Evolutionary conservation across 2,797 vertebrate genomes (phyloP).

Genomic region (Mionectes olivaceus): DNA sequence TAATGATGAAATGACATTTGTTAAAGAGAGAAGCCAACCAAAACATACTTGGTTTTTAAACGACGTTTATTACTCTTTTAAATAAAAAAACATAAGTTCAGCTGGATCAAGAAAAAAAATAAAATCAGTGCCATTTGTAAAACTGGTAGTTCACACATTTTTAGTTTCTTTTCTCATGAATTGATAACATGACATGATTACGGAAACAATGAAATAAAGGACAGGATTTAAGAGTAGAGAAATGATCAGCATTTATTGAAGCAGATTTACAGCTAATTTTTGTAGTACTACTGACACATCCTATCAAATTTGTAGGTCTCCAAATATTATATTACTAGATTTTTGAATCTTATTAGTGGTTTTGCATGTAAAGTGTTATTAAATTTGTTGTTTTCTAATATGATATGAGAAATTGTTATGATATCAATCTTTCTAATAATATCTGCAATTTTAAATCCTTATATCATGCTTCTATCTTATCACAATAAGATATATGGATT

Average conservation of each 20-base stretch:
- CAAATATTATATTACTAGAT: background rate
- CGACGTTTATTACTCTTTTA: background rate
- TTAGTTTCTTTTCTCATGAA: background rate
- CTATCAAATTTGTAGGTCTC: background rate
- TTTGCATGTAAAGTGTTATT: constrained; percentile 4
- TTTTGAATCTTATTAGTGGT: background rate
- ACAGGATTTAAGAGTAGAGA: background rate
- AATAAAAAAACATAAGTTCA: constrained; percentile 1
- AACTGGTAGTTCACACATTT: background rate
- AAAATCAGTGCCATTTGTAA: background rate
- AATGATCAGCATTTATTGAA: constrained; percentile 1
- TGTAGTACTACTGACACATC: background rate
- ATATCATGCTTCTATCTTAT: constrained; percentile 1
- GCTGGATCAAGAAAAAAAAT: background rate
- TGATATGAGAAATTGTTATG: constrained; percentile 50
- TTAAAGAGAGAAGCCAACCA: background rate
- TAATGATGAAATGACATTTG: background rate
- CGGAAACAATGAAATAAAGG: background rate
- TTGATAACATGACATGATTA: background rate
- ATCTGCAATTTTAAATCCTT: constrained; percentile 64
- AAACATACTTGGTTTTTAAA: background rate
- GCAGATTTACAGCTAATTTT: constrained; percentile 19
- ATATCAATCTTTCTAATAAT: constrained; percentile 65
- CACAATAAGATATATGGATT: constrained; percentile 26
- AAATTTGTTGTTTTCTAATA: constrained; percentile 59